Conservation (phyloP, 2,113 vertebrate genomes). For the Theristicus caerulescens region DNA sequence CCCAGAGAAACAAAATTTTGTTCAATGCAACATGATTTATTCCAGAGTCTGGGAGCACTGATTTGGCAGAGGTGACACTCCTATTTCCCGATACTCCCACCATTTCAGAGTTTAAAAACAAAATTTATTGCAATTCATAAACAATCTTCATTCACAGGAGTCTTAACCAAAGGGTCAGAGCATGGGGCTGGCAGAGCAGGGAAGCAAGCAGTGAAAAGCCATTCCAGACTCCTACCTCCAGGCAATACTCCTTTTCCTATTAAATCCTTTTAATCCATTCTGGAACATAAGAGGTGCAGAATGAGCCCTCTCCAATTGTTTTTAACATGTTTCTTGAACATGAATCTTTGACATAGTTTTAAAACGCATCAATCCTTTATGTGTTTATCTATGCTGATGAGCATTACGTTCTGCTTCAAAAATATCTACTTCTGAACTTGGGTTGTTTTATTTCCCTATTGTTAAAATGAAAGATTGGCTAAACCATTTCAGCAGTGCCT, state of each 20-base stretch:
- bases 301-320: background rate
- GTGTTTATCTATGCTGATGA: constrained; percentile 53
- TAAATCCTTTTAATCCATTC: background rate
- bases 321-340: background rate
- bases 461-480: constrained; percentile 48
- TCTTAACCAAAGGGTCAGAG: background rate
- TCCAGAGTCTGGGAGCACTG: background rate
- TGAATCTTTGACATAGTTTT: background rate
- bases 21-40: accelerated
- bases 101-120: accelerated
- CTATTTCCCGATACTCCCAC: background rate
- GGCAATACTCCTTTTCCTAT: background rate
- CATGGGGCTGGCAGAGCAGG: accelerated
- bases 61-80: background rate
- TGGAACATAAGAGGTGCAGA: background rate
- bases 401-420: constrained; percentile 11
- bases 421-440: constrained; percentile 43
- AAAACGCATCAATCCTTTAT: background rate
- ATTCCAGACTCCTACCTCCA: background rate
- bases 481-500: background rate
- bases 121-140: background rate
- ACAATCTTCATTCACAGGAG: background rate
- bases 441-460: constrained; percentile 48
- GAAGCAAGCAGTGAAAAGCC: background rate
- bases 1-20: background rate